Percentiles rank a stretch among this genome's conserved stretches.
These are phyloP conservation scores for Coleophora flavipennella DNA, from an alignment of 2,888 invertebrate species.

Conservation along the genomic window DNA sequence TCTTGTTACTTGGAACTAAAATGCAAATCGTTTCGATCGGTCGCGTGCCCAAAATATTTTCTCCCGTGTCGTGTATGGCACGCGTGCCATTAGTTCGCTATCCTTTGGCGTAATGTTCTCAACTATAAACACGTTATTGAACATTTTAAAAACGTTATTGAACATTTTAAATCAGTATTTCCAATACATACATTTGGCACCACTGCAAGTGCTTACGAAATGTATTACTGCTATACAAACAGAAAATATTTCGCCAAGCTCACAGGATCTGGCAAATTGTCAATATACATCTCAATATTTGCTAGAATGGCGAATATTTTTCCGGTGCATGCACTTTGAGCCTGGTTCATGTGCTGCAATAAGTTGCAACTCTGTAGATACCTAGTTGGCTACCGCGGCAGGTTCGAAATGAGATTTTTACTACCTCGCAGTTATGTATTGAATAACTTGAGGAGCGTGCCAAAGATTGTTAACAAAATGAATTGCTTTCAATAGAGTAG, in stretches of 20 bases:
- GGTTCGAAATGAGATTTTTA: conserved; percentile 40
- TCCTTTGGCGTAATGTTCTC: too few relatives aligned
- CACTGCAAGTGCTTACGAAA: too few relatives aligned
- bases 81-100: too few relatives aligned
- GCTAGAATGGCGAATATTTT: conserved; percentile 23
- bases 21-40: too few relatives aligned
- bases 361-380: conserved; percentile 31
- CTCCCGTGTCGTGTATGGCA: too few relatives aligned
- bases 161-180: neutral
- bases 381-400: conserved; percentile 17
- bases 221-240: conserved; percentile 11
- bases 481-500: too few relatives aligned
- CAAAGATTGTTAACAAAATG: neutral
- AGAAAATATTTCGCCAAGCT: neutral
- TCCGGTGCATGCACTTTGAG: conserved; percentile 26
- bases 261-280: conserved; percentile 18
- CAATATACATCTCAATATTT: conserved; percentile 16
- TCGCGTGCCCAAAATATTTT: too few relatives aligned
- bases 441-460: conserved; percentile 28
- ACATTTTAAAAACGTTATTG: neutral
- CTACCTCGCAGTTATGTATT: conserved; percentile 20
- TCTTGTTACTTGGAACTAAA: too few relatives aligned
- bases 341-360: conserved; percentile 37
- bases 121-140: neutral
- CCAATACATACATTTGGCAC: too few relatives aligned